Base-by-base conservation (phyloP, 53 echinoderm and acorn worm genomes). In the Zoroaster sp. region DNA sequence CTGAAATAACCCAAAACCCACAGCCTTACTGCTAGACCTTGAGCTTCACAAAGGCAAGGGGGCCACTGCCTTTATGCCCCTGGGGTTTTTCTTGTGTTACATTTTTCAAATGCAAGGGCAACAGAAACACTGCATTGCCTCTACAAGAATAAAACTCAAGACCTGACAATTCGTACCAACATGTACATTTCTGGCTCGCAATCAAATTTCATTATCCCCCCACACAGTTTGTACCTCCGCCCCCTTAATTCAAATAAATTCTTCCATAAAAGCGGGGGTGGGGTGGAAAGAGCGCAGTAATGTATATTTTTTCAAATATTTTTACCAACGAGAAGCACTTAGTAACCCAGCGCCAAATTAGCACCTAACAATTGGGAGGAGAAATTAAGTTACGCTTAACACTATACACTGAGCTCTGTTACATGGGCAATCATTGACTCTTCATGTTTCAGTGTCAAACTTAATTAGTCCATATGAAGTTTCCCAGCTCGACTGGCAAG, bases 401-500 rank as follows among this genome's bases (percentile, higher is more conserved):
- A 81, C 81, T 81, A 81, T 81, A 23, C 81, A 41, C 23, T 25
- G 13, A 66, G 67, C 43, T 42, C 81, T 7, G 66, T 81, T 81
- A 66, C 81, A 25, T 15, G 31, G 54, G 79, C 68, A 66, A 66
- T 66, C 66, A 42, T 66, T 81, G 81, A 81, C 81, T 81, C 81
- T 81, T 66, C 67, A 41, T 81, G 81, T 81, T 66, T 81, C 81
- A 42, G 65, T 81, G 66, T 40, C 81, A 81, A 81, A 81, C 67
- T 81, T 81, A 67, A 81, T 81, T 81, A 81, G 67, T 67, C 32
- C 66, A 25, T 40, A 41, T 41, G 40, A 15, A n/a, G 35, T 54
- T 37, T 35, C 3, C 8, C 34, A n/a, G n/a, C 21, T 36, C 3
- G 33, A 8, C 59, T 54, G 78, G 59, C 78, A 33, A 20, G 78